phyloP scores from a whole-genome alignment of 92 coral and sea anemone genomes.

The Hydrozoanthus gracilis region DNA sequence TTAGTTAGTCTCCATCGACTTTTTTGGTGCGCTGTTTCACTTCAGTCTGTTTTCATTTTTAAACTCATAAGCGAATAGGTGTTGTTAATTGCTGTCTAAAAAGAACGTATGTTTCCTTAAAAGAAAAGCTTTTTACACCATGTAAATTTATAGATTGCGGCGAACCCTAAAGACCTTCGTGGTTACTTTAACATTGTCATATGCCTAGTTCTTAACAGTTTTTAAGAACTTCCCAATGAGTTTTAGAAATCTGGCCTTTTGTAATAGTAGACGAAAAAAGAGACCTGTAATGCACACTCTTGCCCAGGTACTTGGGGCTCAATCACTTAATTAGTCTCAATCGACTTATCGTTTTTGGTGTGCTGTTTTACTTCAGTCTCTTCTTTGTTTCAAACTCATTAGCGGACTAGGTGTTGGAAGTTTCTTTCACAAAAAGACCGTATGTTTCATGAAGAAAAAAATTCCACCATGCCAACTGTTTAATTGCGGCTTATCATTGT shows the following conservation, averaged over 20 bases:
- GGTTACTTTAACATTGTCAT: not conserved
- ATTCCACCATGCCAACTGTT: too few relatives aligned
- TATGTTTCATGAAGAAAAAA: too few relatives aligned
- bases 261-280: not conserved
- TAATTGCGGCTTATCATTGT: too few relatives aligned
- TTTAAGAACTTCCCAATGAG: not conserved
- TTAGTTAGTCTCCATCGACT: too few relatives aligned
- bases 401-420: too few relatives aligned
- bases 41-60: not conserved
- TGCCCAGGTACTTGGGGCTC: too few relatives aligned
- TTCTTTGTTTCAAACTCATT: too few relatives aligned
- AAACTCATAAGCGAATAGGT: constrained; percentile 7
- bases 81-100: constrained; percentile 6
- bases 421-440: too few relatives aligned
- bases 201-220: not conserved
- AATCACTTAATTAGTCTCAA: not conserved
- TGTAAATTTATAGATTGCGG: not conserved
- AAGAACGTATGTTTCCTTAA: not conserved
- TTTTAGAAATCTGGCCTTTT: constrained; percentile 7
- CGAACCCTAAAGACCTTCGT: not conserved
- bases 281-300: not conserved
- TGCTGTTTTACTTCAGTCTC: not conserved
- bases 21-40: too few relatives aligned
- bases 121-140: not conserved
- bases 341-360: constrained; percentile 3